A percentile compares a stretch with the other conserved stretches of the same genome.
These are phyloP conservation scores for Gnathonemus longibarbis DNA, from an alignment of 2,113 vertebrate genomes.

Conservation along the genomic window DNA sequence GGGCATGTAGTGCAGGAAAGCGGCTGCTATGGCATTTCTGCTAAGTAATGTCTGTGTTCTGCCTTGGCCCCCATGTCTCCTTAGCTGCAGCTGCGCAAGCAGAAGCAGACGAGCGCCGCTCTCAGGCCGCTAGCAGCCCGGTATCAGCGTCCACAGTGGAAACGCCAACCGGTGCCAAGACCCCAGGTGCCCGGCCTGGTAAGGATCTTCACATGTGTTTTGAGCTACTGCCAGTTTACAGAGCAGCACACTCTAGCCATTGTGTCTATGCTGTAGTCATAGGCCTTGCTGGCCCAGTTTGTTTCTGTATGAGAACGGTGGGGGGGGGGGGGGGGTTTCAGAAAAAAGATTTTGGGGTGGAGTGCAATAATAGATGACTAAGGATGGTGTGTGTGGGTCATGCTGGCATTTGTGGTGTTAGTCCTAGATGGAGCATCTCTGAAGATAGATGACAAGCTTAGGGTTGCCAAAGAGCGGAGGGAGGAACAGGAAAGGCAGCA, in stretches of 20 bases:
- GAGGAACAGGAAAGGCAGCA: conserved; percentile 79
- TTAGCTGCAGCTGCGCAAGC: conserved; percentile 83
- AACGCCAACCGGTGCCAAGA: conserved; percentile 63
- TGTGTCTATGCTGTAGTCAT: not conserved
- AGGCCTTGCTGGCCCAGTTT: not conserved
- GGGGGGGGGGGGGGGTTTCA: not conserved
- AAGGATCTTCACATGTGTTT: conserved; percentile 22
- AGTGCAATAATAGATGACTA: not conserved
- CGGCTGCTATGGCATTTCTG: not conserved
- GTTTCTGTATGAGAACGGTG: not conserved
- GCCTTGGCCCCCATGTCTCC: not conserved
- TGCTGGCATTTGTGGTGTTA: conserved; percentile 47
- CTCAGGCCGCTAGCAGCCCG: conserved; percentile 58
- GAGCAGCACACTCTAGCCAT: not conserved
- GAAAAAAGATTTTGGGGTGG: not conserved
- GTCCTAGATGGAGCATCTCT: conserved; percentile 80
- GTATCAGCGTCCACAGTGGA: conserved; percentile 39
- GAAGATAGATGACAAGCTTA: conserved; percentile 79
- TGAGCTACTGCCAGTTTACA: not conserved
- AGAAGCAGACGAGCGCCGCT: conserved; percentile 80
- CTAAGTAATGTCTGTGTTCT: not conserved
- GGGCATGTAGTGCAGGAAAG: not conserved
- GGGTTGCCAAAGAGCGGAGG: conserved; percentile 82
- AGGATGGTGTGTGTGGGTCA: not conserved
- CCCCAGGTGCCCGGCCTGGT: conserved; percentile 69